Base-by-base conservation (phyloP, 2,888 invertebrate genomes). In the Protophormia terraenovae region DNA sequence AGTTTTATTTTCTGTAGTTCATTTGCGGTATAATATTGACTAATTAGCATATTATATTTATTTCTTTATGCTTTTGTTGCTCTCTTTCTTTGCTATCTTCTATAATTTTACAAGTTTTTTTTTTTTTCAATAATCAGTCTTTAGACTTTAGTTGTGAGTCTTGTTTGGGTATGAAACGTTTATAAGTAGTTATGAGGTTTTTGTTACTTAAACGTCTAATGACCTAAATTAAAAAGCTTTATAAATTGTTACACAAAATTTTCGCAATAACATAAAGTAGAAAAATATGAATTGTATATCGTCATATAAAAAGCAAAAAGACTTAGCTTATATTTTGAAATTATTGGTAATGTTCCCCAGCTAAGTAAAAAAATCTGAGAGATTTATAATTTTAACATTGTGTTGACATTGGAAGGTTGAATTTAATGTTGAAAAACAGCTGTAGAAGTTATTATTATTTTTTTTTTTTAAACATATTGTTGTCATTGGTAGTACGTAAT, bases 151-250 rank as follows among this genome's bases (percentile, higher is more conserved):
- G 19, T 64, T 69, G 32, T 24, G 75, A 72, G 27, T 60, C 29
- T 5, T 47, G n/a, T n/a, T n/a, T n/a, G n/a, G n/a, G n/a, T n/a
- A n/a, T 67, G 16, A 50, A 78, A 60, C 60, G 69, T 69, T 62
- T 62, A 29, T 41, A 32, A 32, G 50, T 66, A 41, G 71, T 71
- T 72, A 77, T 64, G 64, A 83, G 71, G 35, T 80, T 47, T 77
- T 71, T 64, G 55, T 83, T 81, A 60, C 75, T 82, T 82, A 75
- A 85, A 75, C 75, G 85, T 85, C 78, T 85, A 85, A 85, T 75
- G 82, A 85, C 85, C 85, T 79, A 82, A 85, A 85, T 82, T 82
- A 58, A 82, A 78, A 75, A 50, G 78, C 78, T 76, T 85, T 79
- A 60, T 53, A 69, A 50, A 14, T 19, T 67, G 29, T 60, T 53